Base-by-base conservation (phyloP, 2,797 vertebrate genomes). In the Xenopus petersii region DNA sequence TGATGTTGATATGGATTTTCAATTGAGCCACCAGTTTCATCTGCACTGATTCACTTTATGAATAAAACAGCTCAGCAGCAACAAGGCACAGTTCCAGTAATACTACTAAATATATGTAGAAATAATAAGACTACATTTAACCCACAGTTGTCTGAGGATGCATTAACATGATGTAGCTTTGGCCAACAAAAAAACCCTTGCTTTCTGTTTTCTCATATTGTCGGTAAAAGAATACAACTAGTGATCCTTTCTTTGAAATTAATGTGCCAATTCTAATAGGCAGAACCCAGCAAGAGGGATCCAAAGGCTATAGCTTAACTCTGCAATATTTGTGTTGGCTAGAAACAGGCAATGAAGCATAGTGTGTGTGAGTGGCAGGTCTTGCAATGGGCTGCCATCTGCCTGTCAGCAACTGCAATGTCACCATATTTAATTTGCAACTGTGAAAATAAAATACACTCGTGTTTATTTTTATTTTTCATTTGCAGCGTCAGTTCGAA, bases 301-400 rank as follows among this genome's bases (percentile, higher is more conserved):
- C 36, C 36, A 42, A 42, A 30, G 36, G 36, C 8, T 6, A 6
- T 42, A 42, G 5, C 36, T 42, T 42, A 42, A 42, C 6, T 42
- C 36, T 42, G 8, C 36, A 42, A 42, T 55, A 26, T n/a, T 46
- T 62, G 63, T 64, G 58, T 7, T 30, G 48, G 15, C 58, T 47
- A 48, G 67, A 71, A 59, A 33, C 42, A 63, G 21, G 21, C 42
- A 47, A 48, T 71, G 48, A 68, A n/a, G 26, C 42, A 49, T 3
- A 71, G 33, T 67, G 21, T 30, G 26, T 30, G 51, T 56, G 21
- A 24, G n/a, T 17, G 12, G 55, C 48, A 77, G 64, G 21, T 49
- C 64, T 64, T 67, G 70, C 75, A 69, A 49, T 68, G 64, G 56
- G 65, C 56, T 67, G 54, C 75, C 75, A 78, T 51, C 75, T 78